phyloP scores from a whole-genome alignment of 2,888 invertebrate species.

The Plagiodera versicolora region DNA sequence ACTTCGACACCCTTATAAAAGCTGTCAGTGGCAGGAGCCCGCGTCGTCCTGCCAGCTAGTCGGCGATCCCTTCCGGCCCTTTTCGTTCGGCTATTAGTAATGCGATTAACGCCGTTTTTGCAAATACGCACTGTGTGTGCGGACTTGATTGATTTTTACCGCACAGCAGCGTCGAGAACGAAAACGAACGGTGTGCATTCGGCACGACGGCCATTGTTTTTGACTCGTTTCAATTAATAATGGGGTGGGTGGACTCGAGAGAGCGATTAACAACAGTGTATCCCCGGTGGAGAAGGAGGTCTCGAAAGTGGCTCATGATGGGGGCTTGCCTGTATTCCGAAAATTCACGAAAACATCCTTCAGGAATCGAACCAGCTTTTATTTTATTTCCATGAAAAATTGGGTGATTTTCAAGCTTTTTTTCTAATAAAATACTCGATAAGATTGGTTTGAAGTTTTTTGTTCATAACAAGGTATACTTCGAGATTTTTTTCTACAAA shows the following conservation, averaged over 20 bases:
- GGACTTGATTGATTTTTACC: slow-evolving; percentile 52
- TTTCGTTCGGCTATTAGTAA: slow-evolving; percentile 48
- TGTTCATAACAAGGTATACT: too few species aligned
- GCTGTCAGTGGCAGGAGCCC: slow-evolving; percentile 52
- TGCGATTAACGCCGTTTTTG: slow-evolving; percentile 54
- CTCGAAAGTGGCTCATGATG: too few species aligned
- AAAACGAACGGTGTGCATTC: slow-evolving; percentile 32
- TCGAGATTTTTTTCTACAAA: too few species aligned
- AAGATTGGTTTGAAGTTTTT: too few species aligned
- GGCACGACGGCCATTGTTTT: slow-evolving; percentile 41
- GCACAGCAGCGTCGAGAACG: slow-evolving; percentile 31
- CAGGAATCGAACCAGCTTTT: too few species aligned
- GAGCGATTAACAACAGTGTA: slow-evolving; percentile 16
- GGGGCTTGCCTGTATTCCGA: too few species aligned
- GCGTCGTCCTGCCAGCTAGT: slow-evolving; percentile 43
- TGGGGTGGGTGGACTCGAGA: slow-evolving; percentile 17
- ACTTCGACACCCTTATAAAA: slow-evolving; percentile 54
- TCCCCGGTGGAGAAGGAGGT: slow-evolving; percentile 14
- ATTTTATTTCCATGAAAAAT: too few species aligned
- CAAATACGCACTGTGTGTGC: slow-evolving; percentile 44
- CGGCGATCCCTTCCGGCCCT: slow-evolving; percentile 37
- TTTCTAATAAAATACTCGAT: too few species aligned
- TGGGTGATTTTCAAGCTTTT: too few species aligned
- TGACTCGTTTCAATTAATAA: slow-evolving; percentile 40
- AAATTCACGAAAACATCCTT: too few species aligned